Percentiles rank a stretch among this genome's conserved stretches.
Evolutionary conservation across 2,113 vertebrate genomes (phyloP).

Genomic region (Paraplagusia blochii): DNA sequence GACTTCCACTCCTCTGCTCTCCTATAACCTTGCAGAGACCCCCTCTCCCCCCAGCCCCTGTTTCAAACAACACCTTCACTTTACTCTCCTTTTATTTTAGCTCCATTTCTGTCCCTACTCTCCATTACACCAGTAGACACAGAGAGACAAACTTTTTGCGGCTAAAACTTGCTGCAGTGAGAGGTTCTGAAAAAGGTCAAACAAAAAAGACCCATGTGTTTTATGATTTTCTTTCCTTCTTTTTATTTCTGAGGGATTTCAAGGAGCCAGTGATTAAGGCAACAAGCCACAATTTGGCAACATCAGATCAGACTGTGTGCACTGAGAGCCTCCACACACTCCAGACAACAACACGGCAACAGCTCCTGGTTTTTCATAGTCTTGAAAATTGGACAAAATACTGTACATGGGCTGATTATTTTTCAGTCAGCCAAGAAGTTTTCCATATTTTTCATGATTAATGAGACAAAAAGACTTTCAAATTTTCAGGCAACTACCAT

Average conservation of each 20-base stretch:
- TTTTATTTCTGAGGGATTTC: constrained; percentile 35
- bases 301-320: constrained; percentile 35
- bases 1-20: constrained; percentile 47
- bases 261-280: constrained; percentile 9
- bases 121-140: constrained; percentile 22
- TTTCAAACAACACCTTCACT: neutral
- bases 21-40: constrained; percentile 31
- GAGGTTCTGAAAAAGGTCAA: constrained; percentile 36
- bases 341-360: no score
- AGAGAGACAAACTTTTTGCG: constrained; percentile 33
- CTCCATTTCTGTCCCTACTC: constrained; percentile 15
- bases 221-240: neutral
- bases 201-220: constrained; percentile 31
- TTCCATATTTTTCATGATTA: constrained; percentile 7
- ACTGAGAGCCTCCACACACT: constrained; percentile 13
- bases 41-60: neutral
- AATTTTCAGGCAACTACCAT: no score
- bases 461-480: constrained; percentile 21
- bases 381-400: no score
- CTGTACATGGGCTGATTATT: no score
- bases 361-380: no score
- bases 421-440: constrained; percentile 18
- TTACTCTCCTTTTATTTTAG: constrained; percentile 6
- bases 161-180: constrained; percentile 40
- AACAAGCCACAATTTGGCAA: constrained; percentile 46